phyloP scores from a whole-genome alignment of 1,140 invertebrate species.

The Anastrepha ludens region DNA sequence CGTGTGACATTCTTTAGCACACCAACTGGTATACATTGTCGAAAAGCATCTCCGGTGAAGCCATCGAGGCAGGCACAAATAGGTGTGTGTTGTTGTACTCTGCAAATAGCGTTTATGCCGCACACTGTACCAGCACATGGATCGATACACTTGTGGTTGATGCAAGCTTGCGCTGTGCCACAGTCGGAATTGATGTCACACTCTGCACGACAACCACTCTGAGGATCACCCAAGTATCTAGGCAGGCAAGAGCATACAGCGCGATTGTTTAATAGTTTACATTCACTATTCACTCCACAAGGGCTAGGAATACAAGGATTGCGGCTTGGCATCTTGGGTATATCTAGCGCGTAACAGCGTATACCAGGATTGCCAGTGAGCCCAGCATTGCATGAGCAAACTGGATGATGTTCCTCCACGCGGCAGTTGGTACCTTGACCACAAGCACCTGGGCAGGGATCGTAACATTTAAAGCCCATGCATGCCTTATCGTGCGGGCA shows the following conservation, averaged over 20 bases:
- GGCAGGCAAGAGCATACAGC: constrained; percentile 86
- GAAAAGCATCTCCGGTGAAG: constrained; percentile 86
- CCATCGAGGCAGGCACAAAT: constrained; percentile 84
- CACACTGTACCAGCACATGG: constrained; percentile 85
- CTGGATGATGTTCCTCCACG: constrained; percentile 84
- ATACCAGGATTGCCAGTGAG: constrained; percentile 84
- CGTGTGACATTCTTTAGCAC: constrained; percentile 77
- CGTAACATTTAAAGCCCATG: constrained; percentile 84
- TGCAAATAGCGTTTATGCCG: constrained; percentile 84
- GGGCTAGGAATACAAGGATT: constrained; percentile 84
- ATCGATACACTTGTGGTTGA: constrained; percentile 85
- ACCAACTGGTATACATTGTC: constrained; percentile 81
- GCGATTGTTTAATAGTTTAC: constrained; percentile 80
- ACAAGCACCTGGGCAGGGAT: constrained; percentile 88
- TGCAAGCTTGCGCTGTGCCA: constrained; percentile 82
- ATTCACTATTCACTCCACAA: constrained; percentile 87
- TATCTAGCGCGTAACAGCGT: constrained; percentile 79
- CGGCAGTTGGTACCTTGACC: constrained; percentile 83
- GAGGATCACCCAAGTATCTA: constrained; percentile 84
- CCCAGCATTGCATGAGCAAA: constrained; percentile 83
- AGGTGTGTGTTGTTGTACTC: constrained; percentile 85
- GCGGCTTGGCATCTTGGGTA: constrained; percentile 75
- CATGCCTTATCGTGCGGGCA: constrained; percentile 83
- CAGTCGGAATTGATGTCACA: constrained; percentile 87
- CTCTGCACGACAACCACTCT: constrained; percentile 84